Conservation (phyloP, 2,113 vertebrate species). For the Perca flavescens region DNA sequence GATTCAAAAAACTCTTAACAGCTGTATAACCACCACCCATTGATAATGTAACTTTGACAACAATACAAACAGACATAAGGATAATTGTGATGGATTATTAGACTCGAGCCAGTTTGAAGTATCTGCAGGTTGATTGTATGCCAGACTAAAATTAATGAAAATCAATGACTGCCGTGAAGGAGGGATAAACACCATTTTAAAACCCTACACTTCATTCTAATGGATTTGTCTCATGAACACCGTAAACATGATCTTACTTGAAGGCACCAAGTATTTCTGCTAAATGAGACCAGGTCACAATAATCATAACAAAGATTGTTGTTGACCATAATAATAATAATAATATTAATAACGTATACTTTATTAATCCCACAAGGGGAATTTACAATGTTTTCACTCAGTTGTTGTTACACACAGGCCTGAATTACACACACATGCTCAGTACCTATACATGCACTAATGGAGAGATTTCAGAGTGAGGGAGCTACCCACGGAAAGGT, state of each 20-base stretch:
- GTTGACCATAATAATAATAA: not conserved
- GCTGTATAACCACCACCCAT: not conserved
- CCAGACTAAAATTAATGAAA: not conserved
- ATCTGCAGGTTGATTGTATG: constrained; percentile 24
- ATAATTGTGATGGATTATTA: constrained; percentile 41
- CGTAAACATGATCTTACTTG: not conserved
- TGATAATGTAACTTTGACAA: constrained; percentile 31
- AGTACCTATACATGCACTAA: no score
- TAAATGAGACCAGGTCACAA: constrained; percentile 24
- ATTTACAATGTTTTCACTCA: no score
- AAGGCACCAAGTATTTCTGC: not conserved
- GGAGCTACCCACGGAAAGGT: no score
- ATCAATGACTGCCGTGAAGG: not conserved
- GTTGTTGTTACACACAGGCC: no score
- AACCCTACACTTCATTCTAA: not conserved
- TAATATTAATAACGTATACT: no score
- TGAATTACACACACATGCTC: no score
- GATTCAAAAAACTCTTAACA: constrained; percentile 8
- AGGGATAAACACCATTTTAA: not conserved
- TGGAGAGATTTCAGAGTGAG: no score
- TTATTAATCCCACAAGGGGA: no score
- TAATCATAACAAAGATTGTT: constrained; percentile 14
- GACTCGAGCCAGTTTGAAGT: constrained; percentile 2
- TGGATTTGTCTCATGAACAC: not conserved
- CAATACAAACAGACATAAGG: constrained; percentile 34